phyloP scores from a whole-genome alignment of 2,888 invertebrate species.

The Pseudolycoriella hygida region DNA sequence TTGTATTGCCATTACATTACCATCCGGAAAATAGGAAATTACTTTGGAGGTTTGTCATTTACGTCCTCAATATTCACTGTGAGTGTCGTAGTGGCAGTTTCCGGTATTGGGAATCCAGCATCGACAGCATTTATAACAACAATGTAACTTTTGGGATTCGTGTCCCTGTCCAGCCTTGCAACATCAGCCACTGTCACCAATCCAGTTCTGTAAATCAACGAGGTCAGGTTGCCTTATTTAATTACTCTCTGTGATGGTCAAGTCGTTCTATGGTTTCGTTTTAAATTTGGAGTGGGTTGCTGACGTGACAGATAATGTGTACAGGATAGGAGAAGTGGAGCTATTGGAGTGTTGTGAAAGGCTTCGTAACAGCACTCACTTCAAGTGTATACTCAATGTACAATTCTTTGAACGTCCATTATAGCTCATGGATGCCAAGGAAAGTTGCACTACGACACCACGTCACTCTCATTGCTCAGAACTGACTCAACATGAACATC shows the following conservation, averaged over 20 bases:
- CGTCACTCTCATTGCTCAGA: too few species aligned
- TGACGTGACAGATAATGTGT: too few species aligned
- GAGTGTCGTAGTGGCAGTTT: conserved; percentile 61
- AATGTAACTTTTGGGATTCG: conserved; percentile 46
- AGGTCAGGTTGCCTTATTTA: neutral
- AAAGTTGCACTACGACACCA: too few species aligned
- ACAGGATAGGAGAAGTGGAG: too few species aligned
- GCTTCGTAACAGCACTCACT: too few species aligned
- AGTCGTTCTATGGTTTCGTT: too few species aligned
- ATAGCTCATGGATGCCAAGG: too few species aligned
- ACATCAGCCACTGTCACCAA: conserved; percentile 53
- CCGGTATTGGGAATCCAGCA: conserved; percentile 51
- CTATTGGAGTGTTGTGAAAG: too few species aligned
- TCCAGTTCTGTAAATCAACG: conserved; percentile 34
- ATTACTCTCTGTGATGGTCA: conserved; percentile 6
- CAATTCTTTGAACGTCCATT: too few species aligned
- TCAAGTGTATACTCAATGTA: too few species aligned
- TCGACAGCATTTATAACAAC: conserved; percentile 60
- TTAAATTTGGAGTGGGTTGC: too few species aligned
- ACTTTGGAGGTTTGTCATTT: conserved; percentile 62
- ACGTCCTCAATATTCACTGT: conserved; percentile 55
- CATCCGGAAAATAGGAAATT: conserved; percentile 1
- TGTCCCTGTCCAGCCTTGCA: conserved; percentile 50
- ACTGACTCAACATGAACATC: too few species aligned
- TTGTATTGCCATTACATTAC: neutral